phyloP scores from a whole-genome alignment of 2,888 invertebrate species.

The Thecocarcelia acutangulata region DNA sequence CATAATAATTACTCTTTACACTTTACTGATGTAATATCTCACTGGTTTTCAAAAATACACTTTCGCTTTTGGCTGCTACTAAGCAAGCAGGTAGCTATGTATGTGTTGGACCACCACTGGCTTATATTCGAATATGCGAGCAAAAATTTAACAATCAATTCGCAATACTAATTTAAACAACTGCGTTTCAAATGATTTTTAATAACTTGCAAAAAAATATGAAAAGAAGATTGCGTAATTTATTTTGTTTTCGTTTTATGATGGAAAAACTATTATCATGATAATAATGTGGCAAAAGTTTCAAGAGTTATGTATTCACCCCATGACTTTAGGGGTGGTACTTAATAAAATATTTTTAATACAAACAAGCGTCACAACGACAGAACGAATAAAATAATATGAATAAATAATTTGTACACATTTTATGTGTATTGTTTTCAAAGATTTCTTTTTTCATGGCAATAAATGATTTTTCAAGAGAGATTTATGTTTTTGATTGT shows the following conservation, averaged over 20 bases:
- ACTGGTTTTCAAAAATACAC: no score
- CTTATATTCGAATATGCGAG: no score
- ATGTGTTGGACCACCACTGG: no score
- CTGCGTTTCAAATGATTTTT: constrained; percentile 25
- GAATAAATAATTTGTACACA: constrained; percentile 24
- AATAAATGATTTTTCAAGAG: constrained; percentile 38
- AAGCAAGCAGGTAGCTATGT: no score
- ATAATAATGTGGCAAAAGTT: constrained; percentile 60
- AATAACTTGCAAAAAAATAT: constrained; percentile 54
- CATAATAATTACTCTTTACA: no score
- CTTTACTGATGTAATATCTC: no score
- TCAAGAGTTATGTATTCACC: constrained; percentile 17
- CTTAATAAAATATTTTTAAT: constrained; percentile 40
- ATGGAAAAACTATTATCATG: constrained; percentile 62
- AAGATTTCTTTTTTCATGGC: constrained; percentile 32
- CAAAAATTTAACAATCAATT: constrained; percentile 22
- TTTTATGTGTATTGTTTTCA: constrained; percentile 13
- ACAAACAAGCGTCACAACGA: constrained; percentile 31
- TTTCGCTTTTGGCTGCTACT: no score
- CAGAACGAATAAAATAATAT: constrained; percentile 7
- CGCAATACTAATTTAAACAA: background rate
- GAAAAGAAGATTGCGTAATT: constrained; percentile 33
- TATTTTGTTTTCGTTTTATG: constrained; percentile 42
- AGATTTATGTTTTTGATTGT: constrained; percentile 49
- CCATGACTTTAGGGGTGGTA: constrained; percentile 42